Evolutionary conservation across 2,113 vertebrate species (phyloP).

Genomic region (Dunckerocampus dactyliophorus): DNA sequence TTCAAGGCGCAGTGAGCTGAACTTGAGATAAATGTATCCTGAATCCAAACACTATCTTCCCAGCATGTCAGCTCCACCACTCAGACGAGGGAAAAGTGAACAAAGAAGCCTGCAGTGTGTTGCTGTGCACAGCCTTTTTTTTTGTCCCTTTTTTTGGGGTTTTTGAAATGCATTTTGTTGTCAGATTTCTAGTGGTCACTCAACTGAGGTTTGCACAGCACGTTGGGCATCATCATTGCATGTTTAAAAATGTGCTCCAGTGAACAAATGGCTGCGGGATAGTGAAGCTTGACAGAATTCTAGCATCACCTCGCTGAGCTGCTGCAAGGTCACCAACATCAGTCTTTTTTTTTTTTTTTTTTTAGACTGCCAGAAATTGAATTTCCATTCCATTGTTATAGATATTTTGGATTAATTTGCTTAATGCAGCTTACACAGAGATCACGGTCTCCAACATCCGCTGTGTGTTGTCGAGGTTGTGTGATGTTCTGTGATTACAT

Average conservation of each 20-base stretch:
- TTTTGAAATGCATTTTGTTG: constrained; percentile 14
- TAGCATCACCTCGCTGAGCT: constrained; percentile 49
- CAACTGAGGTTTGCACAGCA: constrained; percentile 23
- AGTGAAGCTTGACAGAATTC: constrained; percentile 47
- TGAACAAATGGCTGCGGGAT: constrained; percentile 57
- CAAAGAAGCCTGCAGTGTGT: constrained; percentile 17
- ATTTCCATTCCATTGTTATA: constrained; percentile 13
- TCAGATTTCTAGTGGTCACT: constrained; percentile 34
- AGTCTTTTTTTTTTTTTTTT: too few relatives aligned
- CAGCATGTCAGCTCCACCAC: constrained; percentile 16
- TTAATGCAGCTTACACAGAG: not conserved
- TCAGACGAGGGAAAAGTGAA: constrained; percentile 17
- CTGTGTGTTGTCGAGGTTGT: not conserved
- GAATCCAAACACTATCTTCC: constrained; percentile 57
- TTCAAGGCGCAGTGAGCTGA: constrained; percentile 57
- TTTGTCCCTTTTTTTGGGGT: not conserved
- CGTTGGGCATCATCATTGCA: constrained; percentile 35
- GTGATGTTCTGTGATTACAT: constrained; percentile 7
- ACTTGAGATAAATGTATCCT: constrained; percentile 62
- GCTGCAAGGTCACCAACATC: constrained; percentile 50
- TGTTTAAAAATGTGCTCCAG: constrained; percentile 52
- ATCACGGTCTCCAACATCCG: not conserved
- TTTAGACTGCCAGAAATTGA: constrained; percentile 15
- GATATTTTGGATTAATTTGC: constrained; percentile 4
- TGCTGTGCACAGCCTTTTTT: not conserved